Evolutionary conservation across 2,113 vertebrate species (phyloP).

Genomic region (Brachirus orientalis): DNA sequence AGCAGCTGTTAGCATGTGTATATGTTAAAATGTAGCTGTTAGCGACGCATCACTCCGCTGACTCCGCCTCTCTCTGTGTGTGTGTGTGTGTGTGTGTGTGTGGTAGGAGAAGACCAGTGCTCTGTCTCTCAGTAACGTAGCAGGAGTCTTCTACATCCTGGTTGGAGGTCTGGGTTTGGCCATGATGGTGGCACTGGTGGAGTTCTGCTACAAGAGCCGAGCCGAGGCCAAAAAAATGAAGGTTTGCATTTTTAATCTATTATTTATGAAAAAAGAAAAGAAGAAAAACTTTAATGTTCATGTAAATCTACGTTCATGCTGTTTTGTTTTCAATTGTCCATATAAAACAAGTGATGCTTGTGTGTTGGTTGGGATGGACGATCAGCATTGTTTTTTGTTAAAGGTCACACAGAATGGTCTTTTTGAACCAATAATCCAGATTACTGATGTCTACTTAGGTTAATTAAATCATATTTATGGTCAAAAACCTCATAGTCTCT

Average conservation of each 20-base stretch:
- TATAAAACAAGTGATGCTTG: too few relatives aligned
- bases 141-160: conserved; percentile 98
- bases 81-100: conserved; percentile 7
- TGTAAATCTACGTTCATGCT: too few relatives aligned
- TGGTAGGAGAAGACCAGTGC: conserved; percentile 97
- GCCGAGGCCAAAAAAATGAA: conserved; percentile 98
- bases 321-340: too few relatives aligned
- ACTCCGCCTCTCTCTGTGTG: conserved; percentile 8
- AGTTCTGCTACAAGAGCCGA: conserved; percentile 99
- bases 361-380: too few relatives aligned
- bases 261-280: too few relatives aligned
- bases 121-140: conserved; percentile 97
- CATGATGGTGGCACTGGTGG: conserved; percentile 98
- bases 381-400: too few relatives aligned
- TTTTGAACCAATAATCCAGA: too few relatives aligned
- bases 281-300: too few relatives aligned
- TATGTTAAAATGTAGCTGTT: neutral
- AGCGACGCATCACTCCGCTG: conserved; percentile 2
- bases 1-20: neutral
- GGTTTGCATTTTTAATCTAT: conserved; percentile 29
- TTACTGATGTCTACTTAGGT: too few relatives aligned
- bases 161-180: conserved; percentile 97
- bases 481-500: too few relatives aligned
- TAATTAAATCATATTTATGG: too few relatives aligned
- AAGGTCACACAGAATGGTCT: too few relatives aligned